These are phyloP conservation scores for Mycogona germanica DNA, from an alignment of 2,888 invertebrate genomes.

Conservation along the genomic window DNA sequence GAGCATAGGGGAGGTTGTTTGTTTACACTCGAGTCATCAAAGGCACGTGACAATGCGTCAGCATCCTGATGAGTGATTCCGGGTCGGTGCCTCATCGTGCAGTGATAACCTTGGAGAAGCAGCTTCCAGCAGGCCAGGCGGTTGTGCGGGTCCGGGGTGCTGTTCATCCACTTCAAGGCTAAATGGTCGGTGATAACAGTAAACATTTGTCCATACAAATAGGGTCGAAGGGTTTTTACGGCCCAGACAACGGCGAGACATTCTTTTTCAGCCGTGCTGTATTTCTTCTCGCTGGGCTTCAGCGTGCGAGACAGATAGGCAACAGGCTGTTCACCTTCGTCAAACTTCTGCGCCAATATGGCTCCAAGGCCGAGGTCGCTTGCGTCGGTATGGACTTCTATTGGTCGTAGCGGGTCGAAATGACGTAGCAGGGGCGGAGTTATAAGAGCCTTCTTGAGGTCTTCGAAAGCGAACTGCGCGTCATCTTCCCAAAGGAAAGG, in stretches of 20 bases:
- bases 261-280: slow-evolving; percentile 8
- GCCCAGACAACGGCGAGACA: neutral
- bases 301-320: slow-evolving; percentile 4
- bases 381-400: slow-evolving; percentile 3
- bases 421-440: neutral
- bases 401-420: neutral
- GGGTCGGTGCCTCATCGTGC: no score
- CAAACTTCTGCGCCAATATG: neutral
- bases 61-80: no score
- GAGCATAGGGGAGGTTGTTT: no score
- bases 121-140: no score
- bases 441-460: neutral
- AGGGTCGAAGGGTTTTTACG: neutral
- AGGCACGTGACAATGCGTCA: no score
- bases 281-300: neutral
- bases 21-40: no score
- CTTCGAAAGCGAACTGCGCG: neutral
- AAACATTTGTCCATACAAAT: neutral
- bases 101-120: no score
- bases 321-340: neutral
- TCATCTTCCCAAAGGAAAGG: neutral
- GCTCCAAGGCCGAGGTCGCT: slow-evolving; percentile 8
- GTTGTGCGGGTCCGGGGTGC: no score
- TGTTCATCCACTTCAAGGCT: no score
- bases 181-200: neutral